These are phyloP conservation scores for Amphilophus citrinellus DNA, from an alignment of 2,113 vertebrate species.

Conservation along the genomic window DNA sequence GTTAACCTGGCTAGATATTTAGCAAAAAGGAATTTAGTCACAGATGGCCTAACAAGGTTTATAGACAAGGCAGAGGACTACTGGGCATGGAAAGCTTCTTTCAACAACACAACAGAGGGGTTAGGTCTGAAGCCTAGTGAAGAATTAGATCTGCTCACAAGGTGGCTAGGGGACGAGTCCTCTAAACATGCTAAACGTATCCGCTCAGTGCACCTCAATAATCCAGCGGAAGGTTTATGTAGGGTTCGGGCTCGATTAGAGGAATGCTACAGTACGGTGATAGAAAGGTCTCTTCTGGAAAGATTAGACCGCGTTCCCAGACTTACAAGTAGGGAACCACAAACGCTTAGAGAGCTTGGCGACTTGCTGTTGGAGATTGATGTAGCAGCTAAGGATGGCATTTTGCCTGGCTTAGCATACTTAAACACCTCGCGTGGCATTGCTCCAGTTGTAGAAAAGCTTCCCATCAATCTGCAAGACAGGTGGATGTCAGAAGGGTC, in stretches of 20 bases:
- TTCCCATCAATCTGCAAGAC: too few relatives aligned
- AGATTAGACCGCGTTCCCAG: background rate
- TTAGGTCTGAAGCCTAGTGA: background rate
- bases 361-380: too few relatives aligned
- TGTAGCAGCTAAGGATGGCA: too few relatives aligned
- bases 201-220: background rate
- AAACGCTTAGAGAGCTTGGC: background rate
- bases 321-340: background rate
- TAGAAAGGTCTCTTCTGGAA: background rate
- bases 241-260: background rate
- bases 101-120: background rate
- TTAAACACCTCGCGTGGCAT: too few relatives aligned
- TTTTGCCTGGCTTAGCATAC: too few relatives aligned
- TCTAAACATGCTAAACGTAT: background rate
- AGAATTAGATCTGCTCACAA: background rate
- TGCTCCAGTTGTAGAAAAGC: too few relatives aligned
- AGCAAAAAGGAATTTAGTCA: background rate
- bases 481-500: too few relatives aligned
- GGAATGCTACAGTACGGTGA: background rate
- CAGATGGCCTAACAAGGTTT: background rate
- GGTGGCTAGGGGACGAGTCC: background rate
- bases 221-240: background rate
- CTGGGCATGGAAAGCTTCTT: background rate
- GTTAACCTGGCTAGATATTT: background rate
- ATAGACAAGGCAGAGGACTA: background rate